Evolutionary conservation across 2,888 invertebrate genomes (phyloP).

Genomic region (Cosmopolites sordidus): DNA sequence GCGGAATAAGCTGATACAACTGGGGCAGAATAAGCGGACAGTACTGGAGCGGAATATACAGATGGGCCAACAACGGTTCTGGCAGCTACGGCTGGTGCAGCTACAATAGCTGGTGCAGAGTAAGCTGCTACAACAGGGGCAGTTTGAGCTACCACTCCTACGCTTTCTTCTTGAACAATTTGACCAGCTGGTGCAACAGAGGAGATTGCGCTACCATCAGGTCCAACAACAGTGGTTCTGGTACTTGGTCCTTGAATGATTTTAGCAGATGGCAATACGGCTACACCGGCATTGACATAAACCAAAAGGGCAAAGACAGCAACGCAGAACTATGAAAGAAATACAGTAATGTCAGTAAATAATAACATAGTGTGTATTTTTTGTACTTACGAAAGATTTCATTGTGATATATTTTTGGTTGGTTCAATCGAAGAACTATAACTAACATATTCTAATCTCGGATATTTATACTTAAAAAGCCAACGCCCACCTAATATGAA

Average conservation of each 20-base stretch:
- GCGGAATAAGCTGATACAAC: constrained; percentile 25
- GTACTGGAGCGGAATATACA: constrained; percentile 21
- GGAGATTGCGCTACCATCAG: constrained; percentile 38
- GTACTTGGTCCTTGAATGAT: constrained; percentile 39
- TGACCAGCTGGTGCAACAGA: constrained; percentile 37
- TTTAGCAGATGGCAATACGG: constrained; percentile 28
- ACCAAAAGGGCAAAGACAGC: constrained; percentile 39
- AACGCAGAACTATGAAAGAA: constrained; percentile 11
- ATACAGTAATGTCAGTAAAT: no score
- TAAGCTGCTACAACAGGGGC: constrained; percentile 23
- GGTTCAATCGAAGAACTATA: neutral
- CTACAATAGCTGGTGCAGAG: neutral
- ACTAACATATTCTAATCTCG: neutral
- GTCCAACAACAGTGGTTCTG: constrained; percentile 37
- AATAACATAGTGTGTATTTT: neutral
- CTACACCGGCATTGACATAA: constrained; percentile 27
- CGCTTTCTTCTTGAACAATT: constrained; percentile 32
- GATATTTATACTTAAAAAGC: neutral
- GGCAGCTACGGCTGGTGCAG: constrained; percentile 2
- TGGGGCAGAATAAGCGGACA: constrained; percentile 22
- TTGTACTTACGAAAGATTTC: neutral
- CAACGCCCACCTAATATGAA: neutral
- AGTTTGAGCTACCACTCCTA: constrained; percentile 22
- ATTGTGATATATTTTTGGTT: neutral
- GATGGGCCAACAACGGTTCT: constrained; percentile 7